Conservation (phyloP, 2,888 invertebrate genomes). For the Ecdyonurus torrentis region DNA sequence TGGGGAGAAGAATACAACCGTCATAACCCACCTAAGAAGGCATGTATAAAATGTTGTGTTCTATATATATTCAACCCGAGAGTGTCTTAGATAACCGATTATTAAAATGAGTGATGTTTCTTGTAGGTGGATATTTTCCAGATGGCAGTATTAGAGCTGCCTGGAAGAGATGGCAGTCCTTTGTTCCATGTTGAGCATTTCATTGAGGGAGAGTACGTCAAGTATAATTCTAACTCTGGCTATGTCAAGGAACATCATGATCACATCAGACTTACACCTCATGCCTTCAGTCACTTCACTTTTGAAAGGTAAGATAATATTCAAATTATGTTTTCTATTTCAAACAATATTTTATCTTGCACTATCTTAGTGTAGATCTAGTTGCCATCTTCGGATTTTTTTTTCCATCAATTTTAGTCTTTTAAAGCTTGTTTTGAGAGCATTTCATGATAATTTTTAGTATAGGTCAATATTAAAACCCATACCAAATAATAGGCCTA, state of each 20-base stretch:
- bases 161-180: constrained; percentile 25
- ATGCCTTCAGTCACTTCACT: constrained; percentile 40
- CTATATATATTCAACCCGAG: no score
- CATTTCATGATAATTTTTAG: neutral
- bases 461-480: no score
- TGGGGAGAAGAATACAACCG: constrained; percentile 40
- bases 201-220: constrained; percentile 37
- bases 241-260: constrained; percentile 32
- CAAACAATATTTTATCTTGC: neutral
- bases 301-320: constrained; percentile 31
- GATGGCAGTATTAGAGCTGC: constrained; percentile 34
- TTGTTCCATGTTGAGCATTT: constrained; percentile 36
- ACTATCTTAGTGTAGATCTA: neutral
- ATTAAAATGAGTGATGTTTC: constrained; percentile 1
- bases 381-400: no score
- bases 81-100: no score
- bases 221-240: constrained; percentile 39
- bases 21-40: constrained; percentile 39
- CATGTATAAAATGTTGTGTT: no score
- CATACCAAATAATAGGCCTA: no score
- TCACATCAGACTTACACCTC: constrained; percentile 30
- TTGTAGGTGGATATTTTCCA: constrained; percentile 34
- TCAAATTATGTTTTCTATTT: neutral
- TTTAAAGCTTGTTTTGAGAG: neutral
- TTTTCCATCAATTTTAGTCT: no score